These are phyloP conservation scores for Acheta domesticus DNA, from an alignment of 2,888 invertebrate species.

Conservation along the genomic window DNA sequence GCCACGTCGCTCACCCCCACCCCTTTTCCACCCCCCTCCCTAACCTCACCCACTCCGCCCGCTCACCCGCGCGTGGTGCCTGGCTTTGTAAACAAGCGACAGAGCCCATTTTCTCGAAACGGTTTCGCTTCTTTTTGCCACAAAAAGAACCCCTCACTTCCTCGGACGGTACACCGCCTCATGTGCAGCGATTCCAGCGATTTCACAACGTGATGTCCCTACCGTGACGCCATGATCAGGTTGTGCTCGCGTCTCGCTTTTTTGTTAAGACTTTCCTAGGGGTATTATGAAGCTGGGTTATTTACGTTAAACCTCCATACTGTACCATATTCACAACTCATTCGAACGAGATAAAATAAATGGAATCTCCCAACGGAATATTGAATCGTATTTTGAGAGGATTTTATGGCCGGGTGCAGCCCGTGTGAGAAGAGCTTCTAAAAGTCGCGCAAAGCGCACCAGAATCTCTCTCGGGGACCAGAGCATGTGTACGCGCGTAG, in stretches of 20 bases:
- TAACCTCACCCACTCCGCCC: too few relatives aligned
- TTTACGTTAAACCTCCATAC: background rate
- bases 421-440: background rate
- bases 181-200: background rate
- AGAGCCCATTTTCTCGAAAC: background rate
- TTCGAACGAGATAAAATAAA: background rate
- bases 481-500: too few relatives aligned
- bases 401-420: background rate
- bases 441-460: background rate
- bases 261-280: background rate
- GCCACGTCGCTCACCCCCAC: too few relatives aligned
- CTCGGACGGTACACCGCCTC: background rate
- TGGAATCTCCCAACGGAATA: background rate
- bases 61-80: background rate
- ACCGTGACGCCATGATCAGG: too few relatives aligned
- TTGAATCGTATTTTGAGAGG: background rate
- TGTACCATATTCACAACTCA: conserved; percentile 11
- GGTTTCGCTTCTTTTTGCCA: background rate
- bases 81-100: background rate
- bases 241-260: background rate
- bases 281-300: background rate
- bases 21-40: too few relatives aligned
- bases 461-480: too few relatives aligned
- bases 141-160: background rate
- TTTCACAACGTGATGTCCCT: too few relatives aligned